Conservation (phyloP, 2,113 vertebrate genomes). For the Gobius niger region DNA sequence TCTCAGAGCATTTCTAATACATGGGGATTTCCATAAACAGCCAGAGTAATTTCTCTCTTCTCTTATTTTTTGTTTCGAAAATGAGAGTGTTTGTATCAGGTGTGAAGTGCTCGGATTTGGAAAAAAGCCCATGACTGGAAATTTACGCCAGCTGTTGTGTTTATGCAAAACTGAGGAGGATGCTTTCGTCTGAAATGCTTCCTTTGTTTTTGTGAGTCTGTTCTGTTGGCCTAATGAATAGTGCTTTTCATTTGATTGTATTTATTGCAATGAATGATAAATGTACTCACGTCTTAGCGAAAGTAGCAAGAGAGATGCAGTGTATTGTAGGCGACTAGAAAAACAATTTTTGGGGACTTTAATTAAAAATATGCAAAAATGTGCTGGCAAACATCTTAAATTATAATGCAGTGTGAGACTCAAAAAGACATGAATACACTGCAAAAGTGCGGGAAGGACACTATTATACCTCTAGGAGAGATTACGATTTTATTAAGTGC, state of each 20-base stretch:
- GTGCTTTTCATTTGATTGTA: constrained; percentile 18
- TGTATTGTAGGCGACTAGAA: no score
- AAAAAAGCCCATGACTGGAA: constrained; percentile 42
- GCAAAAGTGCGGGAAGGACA: no score
- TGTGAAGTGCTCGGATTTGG: constrained; percentile 26
- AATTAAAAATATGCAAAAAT: no score
- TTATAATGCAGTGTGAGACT: no score
- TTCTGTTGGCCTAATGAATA: constrained; percentile 31
- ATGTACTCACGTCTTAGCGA: no score
- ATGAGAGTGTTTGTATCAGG: constrained; percentile 21
- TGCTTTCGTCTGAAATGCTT: constrained; percentile 21
- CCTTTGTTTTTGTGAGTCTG: constrained; percentile 25
- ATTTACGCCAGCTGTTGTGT: constrained; percentile 67
- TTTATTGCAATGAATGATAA: constrained; percentile 11
- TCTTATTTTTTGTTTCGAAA: background rate
- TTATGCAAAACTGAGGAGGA: constrained; percentile 12
- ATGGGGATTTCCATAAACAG: constrained; percentile 1
- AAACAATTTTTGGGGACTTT: no score
- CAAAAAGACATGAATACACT: no score
- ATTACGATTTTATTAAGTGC: no score
- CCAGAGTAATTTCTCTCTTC: background rate
- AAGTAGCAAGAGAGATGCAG: no score
- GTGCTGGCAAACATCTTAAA: no score
- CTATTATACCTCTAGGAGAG: no score
- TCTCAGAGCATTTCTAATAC: background rate